A percentile compares a stretch with the other conserved stretches of the same genome.
These are phyloP conservation scores for Euspilapteryx auroguttella DNA, from an alignment of 2,888 invertebrate genomes.

Conservation along the genomic window DNA sequence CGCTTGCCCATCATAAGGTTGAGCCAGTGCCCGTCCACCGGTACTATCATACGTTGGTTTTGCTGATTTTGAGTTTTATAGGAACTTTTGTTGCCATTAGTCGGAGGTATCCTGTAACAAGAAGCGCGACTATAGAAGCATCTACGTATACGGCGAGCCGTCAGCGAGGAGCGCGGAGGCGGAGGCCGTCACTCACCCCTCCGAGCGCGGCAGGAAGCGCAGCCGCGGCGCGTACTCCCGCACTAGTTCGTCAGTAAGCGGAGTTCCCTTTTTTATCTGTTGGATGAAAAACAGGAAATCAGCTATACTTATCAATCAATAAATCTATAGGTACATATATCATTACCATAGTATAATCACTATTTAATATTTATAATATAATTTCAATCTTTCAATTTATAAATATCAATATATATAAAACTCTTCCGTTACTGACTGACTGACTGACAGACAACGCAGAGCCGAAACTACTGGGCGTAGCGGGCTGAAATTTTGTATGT, in stretches of 20 bases:
- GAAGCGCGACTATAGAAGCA: constrained; percentile 7
- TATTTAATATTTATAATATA: neutral
- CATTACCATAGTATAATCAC: too few species aligned
- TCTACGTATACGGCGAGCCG: too few species aligned
- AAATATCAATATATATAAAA: too few species aligned
- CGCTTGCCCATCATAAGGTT: constrained; percentile 66
- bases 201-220: constrained; percentile 36
- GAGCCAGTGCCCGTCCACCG: constrained; percentile 60
- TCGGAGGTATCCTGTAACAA: constrained; percentile 42
- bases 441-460: too few species aligned
- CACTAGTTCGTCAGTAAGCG: constrained; percentile 38
- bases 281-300: constrained; percentile 7
- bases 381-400: neutral
- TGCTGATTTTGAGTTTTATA: constrained; percentile 25
- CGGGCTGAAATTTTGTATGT: too few species aligned
- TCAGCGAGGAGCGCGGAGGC: too few species aligned
- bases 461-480: too few species aligned
- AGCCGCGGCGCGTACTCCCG: constrained; percentile 38
- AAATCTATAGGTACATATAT: too few species aligned
- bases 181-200: constrained; percentile 22
- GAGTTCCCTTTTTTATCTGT: constrained; percentile 38
- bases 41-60: constrained; percentile 51
- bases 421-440: too few species aligned
- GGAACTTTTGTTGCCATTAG: constrained; percentile 53
- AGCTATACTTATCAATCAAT: too few species aligned